Evolutionary conservation across 1,140 invertebrate genomes (phyloP), one percentile per base, ranked within the genome.

Genomic region (Manduca sexta): DNA sequence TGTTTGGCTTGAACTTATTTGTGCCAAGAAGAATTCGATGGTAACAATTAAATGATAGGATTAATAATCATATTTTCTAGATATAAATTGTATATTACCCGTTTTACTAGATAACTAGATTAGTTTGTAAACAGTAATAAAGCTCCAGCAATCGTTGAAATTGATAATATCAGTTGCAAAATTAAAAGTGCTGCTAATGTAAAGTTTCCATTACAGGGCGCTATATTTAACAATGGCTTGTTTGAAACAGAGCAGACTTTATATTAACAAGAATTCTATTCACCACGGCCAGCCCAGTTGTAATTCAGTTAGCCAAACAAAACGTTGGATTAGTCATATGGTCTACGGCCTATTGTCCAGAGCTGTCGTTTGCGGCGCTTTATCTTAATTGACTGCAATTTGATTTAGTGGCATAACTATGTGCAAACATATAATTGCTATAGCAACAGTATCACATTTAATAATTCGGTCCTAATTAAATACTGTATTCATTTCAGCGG

Each of bases 361-460:
- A 61, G 72, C 74, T 77, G 75, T 81, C 75, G 69, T 60, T 66
- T 55, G 68, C 53, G 56, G 59, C 63, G 75, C 70, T 80, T 84
- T 84, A 84, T 84, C 80, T 81, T 84, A 84, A 84, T 84, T 84
- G 80, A 81, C 74, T 74, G 68, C 68, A 64, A 71, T 84, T 81
- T 81, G 77, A 84, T 84, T 84, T 80, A 84, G 68, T 76, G 55
- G 66, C 60, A 58, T 65, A 60, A 69, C 59, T 37, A 46, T 30
- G 48, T 37, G 51, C 62, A 40, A 67, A 69, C 30, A 53, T 53
- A 49, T 12, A 40, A 16, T 11, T 40, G 16, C 8, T 18, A 17
- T 40, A 18, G 13, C n/a, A 16, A 2, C 16, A 21, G 6, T 21
- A 3, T 0, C 11, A 51, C 45, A 45, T 11, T 18, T 2, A 4